phyloP scores from a whole-genome alignment of 2,113 vertebrate genomes.

The Dascyllus trimaculatus region DNA sequence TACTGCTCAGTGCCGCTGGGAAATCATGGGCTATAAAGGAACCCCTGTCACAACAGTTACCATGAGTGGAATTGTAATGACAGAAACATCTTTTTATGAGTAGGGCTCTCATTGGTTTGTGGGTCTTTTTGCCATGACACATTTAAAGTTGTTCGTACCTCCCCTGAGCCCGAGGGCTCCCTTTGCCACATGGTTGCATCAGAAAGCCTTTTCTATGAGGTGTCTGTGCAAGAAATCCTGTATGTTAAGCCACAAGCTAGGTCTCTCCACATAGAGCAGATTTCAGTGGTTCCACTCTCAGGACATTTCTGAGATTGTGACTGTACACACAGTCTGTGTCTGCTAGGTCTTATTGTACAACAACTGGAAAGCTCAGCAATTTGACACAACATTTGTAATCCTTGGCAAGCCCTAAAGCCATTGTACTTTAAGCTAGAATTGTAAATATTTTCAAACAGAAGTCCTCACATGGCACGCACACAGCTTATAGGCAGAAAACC shows the following conservation, averaged over 20 bases:
- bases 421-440: neutral
- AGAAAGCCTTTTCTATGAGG: constrained; percentile 1
- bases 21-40: constrained; percentile 27
- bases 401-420: neutral
- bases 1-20: constrained; percentile 24
- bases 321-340: neutral
- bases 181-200: constrained; percentile 31
- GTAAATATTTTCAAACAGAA: no score
- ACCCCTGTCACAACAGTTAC: constrained; percentile 26
- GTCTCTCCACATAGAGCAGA: neutral
- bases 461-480: neutral
- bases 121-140: constrained; percentile 23
- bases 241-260: constrained; percentile 1
- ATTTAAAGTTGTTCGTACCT: constrained; percentile 13
- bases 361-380: neutral
- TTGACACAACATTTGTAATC: neutral
- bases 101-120: constrained; percentile 29
- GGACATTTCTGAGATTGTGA: neutral
- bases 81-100: constrained; percentile 34
- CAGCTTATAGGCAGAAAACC: neutral
- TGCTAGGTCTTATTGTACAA: constrained; percentile 1
- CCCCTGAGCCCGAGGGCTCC: neutral
- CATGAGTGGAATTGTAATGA: constrained; percentile 55
- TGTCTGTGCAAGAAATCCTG: constrained; percentile 18
- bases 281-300: neutral